Percentiles rank a stretch among this genome's conserved stretches.
Evolutionary conservation across 1,140 invertebrate genomes (phyloP).

Genomic region (Drosophila pseudoananassae): DNA sequence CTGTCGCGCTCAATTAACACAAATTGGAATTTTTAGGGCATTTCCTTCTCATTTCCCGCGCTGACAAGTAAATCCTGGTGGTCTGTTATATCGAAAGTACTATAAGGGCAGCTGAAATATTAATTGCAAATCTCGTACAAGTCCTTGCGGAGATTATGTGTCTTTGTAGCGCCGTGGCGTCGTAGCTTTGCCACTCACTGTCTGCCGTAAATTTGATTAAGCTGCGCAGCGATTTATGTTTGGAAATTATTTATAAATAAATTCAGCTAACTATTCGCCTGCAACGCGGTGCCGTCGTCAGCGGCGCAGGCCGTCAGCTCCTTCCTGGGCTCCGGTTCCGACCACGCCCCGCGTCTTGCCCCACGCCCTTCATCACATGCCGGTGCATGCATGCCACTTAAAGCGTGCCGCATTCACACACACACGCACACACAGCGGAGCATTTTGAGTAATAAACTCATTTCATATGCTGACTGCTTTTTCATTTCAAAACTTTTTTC

Average conservation of each 20-base stretch:
- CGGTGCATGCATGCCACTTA: slow-evolving; percentile 71
- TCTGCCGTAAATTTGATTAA: slow-evolving; percentile 65
- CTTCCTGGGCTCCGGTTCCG: slow-evolving; percentile 15
- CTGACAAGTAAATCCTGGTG: not conserved
- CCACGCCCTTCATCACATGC: slow-evolving; percentile 6
- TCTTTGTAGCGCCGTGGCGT: not conserved
- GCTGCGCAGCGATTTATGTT: slow-evolving; percentile 56
- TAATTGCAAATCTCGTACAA: not conserved
- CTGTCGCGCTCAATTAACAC: slow-evolving; percentile 70
- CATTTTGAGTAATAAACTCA: slow-evolving; percentile 83
- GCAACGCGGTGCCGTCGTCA: slow-evolving; percentile 32
- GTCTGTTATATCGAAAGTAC: too few relatives aligned
- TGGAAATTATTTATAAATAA: slow-evolving; percentile 79
- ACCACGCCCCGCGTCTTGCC: slow-evolving; percentile 15
- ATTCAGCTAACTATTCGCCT: slow-evolving; percentile 69
- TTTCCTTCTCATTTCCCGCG: slow-evolving; percentile 54
- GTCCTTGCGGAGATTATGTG: not conserved
- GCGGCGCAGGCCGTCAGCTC: slow-evolving; percentile 41
- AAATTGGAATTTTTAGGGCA: slow-evolving; percentile 65
- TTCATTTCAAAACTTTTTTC: slow-evolving; percentile 77
- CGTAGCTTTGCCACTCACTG: slow-evolving; percentile 20
- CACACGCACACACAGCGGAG: slow-evolving; percentile 24
- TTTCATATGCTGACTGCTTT: slow-evolving; percentile 83
- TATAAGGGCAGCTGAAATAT: not conserved
- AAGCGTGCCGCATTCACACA: slow-evolving; percentile 51